phyloP scores from a whole-genome alignment of 2,113 vertebrate genomes.

The Ptilonorhynchus violaceus region DNA sequence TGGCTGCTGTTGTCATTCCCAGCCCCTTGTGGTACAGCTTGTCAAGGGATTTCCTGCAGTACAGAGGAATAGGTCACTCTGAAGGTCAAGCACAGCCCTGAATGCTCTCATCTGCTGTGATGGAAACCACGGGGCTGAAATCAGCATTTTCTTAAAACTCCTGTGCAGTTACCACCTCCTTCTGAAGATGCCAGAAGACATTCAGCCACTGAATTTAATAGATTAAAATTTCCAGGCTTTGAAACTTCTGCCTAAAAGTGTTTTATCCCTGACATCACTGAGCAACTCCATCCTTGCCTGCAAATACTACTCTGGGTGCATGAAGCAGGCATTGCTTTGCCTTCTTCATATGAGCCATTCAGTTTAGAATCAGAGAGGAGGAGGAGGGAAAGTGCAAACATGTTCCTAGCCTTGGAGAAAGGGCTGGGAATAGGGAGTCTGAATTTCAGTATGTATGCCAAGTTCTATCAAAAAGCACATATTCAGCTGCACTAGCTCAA shows the following conservation, averaged over 20 bases:
- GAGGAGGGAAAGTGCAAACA: not conserved
- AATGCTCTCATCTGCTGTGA: not conserved
- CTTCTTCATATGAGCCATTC: not conserved
- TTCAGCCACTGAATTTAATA: not conserved
- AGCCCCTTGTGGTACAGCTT: constrained; percentile 20
- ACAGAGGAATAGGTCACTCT: not conserved
- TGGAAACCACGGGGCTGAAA: not conserved
- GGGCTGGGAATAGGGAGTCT: not conserved
- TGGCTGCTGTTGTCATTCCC: not conserved
- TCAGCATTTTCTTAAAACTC: not conserved
- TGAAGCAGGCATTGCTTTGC: not conserved
- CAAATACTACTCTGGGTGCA: not conserved
- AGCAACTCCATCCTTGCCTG: not conserved
- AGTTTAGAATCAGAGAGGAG: not conserved
- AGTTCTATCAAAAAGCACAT: not conserved
- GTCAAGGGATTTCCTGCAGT: constrained; percentile 57
- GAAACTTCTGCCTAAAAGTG: not conserved
- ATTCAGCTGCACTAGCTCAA: not conserved
- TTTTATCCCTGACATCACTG: not conserved
- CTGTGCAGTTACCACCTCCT: not conserved
- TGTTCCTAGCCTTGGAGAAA: not conserved
- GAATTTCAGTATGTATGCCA: not conserved
- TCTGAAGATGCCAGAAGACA: not conserved
- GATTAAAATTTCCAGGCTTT: not conserved
- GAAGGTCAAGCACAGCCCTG: constrained; percentile 7